These are phyloP conservation scores for Imbricaverruca yamaguchii DNA, from an alignment of 2,888 invertebrate species.

Conservation along the genomic window DNA sequence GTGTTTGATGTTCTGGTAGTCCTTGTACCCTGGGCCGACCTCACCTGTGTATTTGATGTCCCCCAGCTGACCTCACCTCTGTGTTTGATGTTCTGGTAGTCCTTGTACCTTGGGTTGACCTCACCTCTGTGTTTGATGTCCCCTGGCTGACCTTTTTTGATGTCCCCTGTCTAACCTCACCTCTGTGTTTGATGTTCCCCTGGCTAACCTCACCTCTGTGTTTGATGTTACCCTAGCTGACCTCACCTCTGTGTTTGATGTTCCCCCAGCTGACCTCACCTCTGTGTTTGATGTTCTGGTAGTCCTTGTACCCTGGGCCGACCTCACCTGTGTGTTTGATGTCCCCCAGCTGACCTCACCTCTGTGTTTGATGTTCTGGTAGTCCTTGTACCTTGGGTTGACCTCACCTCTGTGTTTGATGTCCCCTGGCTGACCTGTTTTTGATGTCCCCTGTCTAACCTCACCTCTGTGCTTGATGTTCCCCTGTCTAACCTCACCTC, in stretches of 20 bases:
- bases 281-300: constrained; percentile 39
- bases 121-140: no score
- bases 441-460: no score
- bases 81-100: no score
- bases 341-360: neutral
- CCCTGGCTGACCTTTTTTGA: no score
- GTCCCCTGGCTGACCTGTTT: neutral
- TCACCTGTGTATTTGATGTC: no score
- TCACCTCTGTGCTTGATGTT: constrained; percentile 1
- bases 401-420: neutral
- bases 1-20: no score
- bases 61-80: no score
- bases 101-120: no score
- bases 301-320: constrained; percentile 51
- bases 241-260: constrained; percentile 1
- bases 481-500: neutral
- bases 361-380: constrained; percentile 39
- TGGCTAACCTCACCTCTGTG: neutral
- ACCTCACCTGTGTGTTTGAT: neutral
- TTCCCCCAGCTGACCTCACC: neutral
- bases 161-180: neutral
- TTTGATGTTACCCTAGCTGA: neutral
- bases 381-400: constrained; percentile 51
- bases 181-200: constrained; percentile 1
- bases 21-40: no score